phyloP scores from a whole-genome alignment of 2,888 invertebrate genomes.

The Electrophaes corylata region DNA sequence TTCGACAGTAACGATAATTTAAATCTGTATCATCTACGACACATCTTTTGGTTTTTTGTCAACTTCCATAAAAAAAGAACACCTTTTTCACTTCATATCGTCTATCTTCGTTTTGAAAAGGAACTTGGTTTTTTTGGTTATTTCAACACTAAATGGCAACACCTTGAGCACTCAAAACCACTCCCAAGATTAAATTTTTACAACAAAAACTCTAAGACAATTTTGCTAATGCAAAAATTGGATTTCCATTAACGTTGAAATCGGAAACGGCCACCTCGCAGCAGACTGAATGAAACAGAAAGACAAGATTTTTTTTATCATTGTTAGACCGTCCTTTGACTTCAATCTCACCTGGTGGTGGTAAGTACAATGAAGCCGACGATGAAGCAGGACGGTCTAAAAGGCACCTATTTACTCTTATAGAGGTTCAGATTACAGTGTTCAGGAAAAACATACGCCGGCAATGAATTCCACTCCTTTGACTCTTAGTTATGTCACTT shows the following conservation, averaged over 20 bases:
- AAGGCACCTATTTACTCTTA: too few relatives aligned
- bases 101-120: constrained; percentile 5
- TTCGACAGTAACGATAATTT: not conserved
- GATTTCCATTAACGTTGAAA: constrained; percentile 74
- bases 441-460: too few relatives aligned
- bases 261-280: constrained; percentile 72
- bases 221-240: constrained; percentile 62
- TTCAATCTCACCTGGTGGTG: too few relatives aligned
- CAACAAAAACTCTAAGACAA: constrained; percentile 46
- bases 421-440: too few relatives aligned
- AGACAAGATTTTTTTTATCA: constrained; percentile 9
- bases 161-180: constrained; percentile 35
- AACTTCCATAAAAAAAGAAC: not conserved
- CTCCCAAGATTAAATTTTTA: constrained; percentile 38
- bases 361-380: too few relatives aligned
- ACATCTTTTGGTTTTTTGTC: not conserved
- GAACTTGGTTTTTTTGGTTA: constrained; percentile 12
- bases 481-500: too few relatives aligned
- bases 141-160: constrained; percentile 8
- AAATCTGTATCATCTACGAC: not conserved
- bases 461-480: too few relatives aligned
- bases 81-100: constrained; percentile 2
- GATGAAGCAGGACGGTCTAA: too few relatives aligned
- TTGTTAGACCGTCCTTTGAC: too few relatives aligned
- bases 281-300: constrained; percentile 74